Base-by-base conservation (phyloP, 2,113 vertebrate species). In the Stegostoma tigrinum region DNA sequence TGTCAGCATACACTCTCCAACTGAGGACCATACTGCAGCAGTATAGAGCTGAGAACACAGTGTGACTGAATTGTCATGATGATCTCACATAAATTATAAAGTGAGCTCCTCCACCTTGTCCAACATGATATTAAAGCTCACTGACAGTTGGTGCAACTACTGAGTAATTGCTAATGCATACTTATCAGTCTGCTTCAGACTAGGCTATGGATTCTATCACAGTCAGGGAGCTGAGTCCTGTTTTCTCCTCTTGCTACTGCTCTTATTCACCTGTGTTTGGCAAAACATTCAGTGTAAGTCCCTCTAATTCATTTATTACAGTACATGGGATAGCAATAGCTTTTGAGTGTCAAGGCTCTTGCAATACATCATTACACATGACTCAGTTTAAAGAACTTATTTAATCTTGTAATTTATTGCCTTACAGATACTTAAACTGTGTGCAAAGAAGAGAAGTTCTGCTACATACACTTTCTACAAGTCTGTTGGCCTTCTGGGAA, bases 391-490 rank as follows among this genome's bases (percentile, higher is more conserved):
- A 52, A 90, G 52, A 4, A 17, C 38, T 45, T 38, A 85, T 85
- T 85, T 85, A 85, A 85, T 61, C 27, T 17, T 61, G 52, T 80
- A 23, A 45, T 95, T 75, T 96, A 96, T 19, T 96, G 27, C 97
- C 48, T 96, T 86, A 23, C 97, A 99, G 99, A 99, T 99, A 96
- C 98, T 99, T 96, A 99, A 99, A 97, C 97, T 99, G 96, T 99
- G 99, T 96, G 99, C 99, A 0, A 99, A 99, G 97, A 99, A 99
- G 98, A 99, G 99, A 97, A 99, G 98, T 94, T 98, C 99, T 0
- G 99, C 98, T n/a, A 99, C 99, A 0, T 99, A 99, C 96, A 99
- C 98, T 1, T 99, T 99, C 97, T 99, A 99, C 97, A 99, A 99
- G 97, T 98, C 98, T 0, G 98, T 99, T 0, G 98, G 98, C 70